Evolutionary conservation across 1,140 invertebrate species (phyloP).

Genomic region (Leptoteleia sp.): DNA sequence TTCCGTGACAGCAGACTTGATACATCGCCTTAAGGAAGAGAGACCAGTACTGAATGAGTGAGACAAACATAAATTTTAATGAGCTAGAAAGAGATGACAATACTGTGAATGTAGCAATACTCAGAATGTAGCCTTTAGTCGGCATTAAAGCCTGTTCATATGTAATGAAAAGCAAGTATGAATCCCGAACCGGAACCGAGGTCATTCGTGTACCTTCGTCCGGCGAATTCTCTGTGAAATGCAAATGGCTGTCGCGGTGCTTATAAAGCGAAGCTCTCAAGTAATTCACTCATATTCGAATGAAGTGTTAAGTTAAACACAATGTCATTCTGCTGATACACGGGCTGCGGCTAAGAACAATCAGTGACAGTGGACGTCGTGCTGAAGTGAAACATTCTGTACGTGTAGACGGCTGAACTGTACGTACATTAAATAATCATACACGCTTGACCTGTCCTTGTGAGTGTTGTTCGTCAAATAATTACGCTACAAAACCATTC

Average conservation of each 20-base stretch:
- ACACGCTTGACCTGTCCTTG: constrained; percentile 25
- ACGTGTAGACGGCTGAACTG: constrained; percentile 28
- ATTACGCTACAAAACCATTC: too few species aligned
- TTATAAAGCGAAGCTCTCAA: constrained; percentile 15
- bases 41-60: too few species aligned
- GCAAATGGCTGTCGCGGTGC: constrained; percentile 59
- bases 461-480: too few species aligned
- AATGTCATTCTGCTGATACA: constrained; percentile 19
- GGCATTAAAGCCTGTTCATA: too few species aligned
- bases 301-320: constrained; percentile 15
- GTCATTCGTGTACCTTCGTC: constrained; percentile 40
- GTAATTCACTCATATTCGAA: constrained; percentile 13
- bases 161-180: too few species aligned
- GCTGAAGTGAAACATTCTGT: constrained; percentile 7
- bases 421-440: constrained; percentile 17
- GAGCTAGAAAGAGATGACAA: too few species aligned
- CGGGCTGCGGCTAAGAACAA: not conserved
- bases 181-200: constrained; percentile 47
- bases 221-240: constrained; percentile 45
- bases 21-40: too few species aligned
- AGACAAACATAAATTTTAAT: too few species aligned
- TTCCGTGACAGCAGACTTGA: too few species aligned
- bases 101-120: too few species aligned
- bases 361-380: not conserved
- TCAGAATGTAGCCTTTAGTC: too few species aligned